Base-by-base conservation (phyloP, 2,113 vertebrate species). In the Pogona vitticeps region DNA sequence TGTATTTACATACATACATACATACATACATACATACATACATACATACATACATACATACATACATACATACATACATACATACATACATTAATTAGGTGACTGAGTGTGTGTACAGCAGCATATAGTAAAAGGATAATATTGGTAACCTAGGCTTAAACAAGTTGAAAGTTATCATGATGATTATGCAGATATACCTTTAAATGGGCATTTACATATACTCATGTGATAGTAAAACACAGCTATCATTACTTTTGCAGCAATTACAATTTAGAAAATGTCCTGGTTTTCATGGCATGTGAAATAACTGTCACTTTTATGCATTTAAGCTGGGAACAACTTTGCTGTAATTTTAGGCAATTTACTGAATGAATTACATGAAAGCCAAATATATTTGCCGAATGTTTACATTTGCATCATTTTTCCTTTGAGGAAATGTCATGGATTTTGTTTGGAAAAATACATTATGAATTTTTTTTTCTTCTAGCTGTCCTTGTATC, bases 301-400 rank as follows among this genome's bases (percentile, higher is more conserved):
- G 93, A 95, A 96, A 59, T 33, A 91, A 85, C 40, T 92, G 13
- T 75, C 26, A 86, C 84, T 92, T 93, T 88, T 89, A 76, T 87
- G 31, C 92, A 90, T 86, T 94, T 94, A 85, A 90, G 76, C 68
- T 86, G 68, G 85, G 92, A 95, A 89, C 84, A 93, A 86, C n/a
- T 4, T 89, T 91, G 92, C 91, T 93, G 88, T 84, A 88, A 77
- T 33, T 93, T 80, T 87, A 82, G 71, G 79, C 59, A 23, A 52
- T 85, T 92, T 91, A 87, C 46, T 82, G 87, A 75, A 82, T 91
- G 59, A 90, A 65, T 78, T 2, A 0, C 94, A 76, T 84, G 63
- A 87, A 89, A 86, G 3, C 36, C 40, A 73, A 73, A 83, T 88
- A 31, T 90, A 28, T 84, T 58, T n/a, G 63, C 86, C 85, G 94